phyloP scores from a whole-genome alignment of 2,888 invertebrate species.

The Drosophila acutilabella region DNA sequence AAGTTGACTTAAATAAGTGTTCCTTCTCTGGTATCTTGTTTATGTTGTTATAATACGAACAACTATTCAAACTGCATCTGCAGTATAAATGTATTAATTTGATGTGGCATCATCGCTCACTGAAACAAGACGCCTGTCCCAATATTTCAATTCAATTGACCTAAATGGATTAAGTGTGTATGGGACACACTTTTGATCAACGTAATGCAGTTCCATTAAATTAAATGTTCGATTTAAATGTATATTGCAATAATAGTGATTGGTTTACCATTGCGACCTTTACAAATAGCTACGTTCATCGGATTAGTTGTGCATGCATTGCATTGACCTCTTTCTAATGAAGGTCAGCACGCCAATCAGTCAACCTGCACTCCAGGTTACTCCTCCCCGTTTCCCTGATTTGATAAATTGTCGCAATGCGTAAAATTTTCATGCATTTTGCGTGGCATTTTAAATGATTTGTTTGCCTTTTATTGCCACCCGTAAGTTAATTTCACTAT shows the following conservation, averaged over 20 bases:
- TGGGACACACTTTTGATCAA: conserved; percentile 3
- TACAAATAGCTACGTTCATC: conserved; percentile 40
- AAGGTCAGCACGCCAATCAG: conserved; percentile 35
- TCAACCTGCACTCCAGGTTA: background rate
- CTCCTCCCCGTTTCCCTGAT: conserved; percentile 4
- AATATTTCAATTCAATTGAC: background rate
- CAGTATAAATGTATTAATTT: too few species aligned
- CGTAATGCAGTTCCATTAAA: conserved; percentile 35
- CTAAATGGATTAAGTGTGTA: background rate
- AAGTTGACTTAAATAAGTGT: too few species aligned
- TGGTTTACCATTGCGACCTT: conserved; percentile 23
- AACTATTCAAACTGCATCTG: too few species aligned
- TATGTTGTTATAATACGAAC: too few species aligned
- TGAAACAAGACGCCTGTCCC: too few species aligned
- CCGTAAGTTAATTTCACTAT: conserved; percentile 44
- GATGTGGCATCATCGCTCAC: too few species aligned
- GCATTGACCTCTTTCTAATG: conserved; percentile 63
- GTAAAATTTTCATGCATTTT: conserved; percentile 57
- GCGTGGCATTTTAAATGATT: conserved; percentile 79
- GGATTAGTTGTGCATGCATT: conserved; percentile 49
- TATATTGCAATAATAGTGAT: conserved; percentile 42
- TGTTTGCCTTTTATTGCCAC: conserved; percentile 51
- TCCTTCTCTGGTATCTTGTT: too few species aligned
- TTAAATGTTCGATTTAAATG: conserved; percentile 38
- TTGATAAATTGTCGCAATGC: conserved; percentile 47